Conservation (phyloP, 2,888 invertebrate species). For the Caenorhabditis sp. region DNA sequence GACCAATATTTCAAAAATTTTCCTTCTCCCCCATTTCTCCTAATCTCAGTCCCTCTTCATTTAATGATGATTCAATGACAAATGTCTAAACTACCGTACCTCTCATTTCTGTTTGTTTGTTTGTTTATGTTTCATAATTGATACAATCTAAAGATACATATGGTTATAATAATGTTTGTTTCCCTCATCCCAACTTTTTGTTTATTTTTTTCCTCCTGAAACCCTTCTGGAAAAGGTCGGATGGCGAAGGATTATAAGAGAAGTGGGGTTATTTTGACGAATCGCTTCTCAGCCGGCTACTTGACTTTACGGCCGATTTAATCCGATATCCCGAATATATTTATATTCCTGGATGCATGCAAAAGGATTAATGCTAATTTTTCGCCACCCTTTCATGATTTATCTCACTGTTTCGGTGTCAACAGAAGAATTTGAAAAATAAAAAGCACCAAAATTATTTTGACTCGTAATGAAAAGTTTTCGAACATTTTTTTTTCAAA, state of each 20-base stretch:
- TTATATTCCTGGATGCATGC: not conserved
- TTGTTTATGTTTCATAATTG: not conserved
- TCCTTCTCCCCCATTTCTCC: not conserved
- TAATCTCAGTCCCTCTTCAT: not conserved
- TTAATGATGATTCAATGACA: not conserved
- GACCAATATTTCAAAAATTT: not conserved
- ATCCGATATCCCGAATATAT: not conserved
- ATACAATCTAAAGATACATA: constrained; percentile 1
- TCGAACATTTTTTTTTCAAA: too few relatives aligned
- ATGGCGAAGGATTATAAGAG: too few relatives aligned
- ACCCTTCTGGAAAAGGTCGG: too few relatives aligned
- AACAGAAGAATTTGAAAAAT: not conserved
- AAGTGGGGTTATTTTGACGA: too few relatives aligned
- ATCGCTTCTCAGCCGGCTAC: not conserved
- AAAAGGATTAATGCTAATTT: not conserved
- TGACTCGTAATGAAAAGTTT: too few relatives aligned
- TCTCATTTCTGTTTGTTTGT: not conserved
- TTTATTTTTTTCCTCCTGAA: not conserved
- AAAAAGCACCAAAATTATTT: too few relatives aligned
- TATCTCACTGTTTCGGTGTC: not conserved
- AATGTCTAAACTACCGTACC: not conserved
- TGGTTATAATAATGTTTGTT: not conserved
- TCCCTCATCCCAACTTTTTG: not conserved
- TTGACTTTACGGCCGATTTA: constrained; percentile 1
- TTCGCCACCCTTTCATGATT: not conserved